Conservation (phyloP, 2,113 vertebrate genomes). For the Ascaphus truei region DNA sequence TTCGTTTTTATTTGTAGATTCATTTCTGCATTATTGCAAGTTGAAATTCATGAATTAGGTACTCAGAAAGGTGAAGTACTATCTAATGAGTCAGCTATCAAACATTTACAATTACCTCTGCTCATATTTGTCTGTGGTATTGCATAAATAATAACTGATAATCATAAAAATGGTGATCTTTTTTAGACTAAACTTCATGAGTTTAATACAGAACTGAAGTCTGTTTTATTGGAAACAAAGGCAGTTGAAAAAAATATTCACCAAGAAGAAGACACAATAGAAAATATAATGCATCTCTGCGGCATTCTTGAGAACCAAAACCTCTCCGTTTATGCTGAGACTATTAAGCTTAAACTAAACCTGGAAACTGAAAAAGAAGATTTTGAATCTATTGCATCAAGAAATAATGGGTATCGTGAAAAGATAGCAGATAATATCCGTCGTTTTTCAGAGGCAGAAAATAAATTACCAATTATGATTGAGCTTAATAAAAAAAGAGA, state of each 20-base stretch:
- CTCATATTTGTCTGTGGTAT: too few relatives aligned
- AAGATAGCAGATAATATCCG: constrained; percentile 60
- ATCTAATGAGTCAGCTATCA: too few relatives aligned
- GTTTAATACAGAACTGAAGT: constrained; percentile 56
- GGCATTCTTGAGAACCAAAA: constrained; percentile 55
- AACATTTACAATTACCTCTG: too few relatives aligned
- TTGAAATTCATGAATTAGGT: too few relatives aligned
- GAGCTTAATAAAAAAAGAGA: constrained; percentile 56
- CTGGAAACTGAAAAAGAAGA: constrained; percentile 54
- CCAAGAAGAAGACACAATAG: constrained; percentile 55
- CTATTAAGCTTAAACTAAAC: constrained; percentile 52
- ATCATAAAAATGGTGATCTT: constrained; percentile 34
- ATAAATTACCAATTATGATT: constrained; percentile 56
- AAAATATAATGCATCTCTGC: constrained; percentile 47
- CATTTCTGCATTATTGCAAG: too few relatives aligned
- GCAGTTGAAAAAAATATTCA: constrained; percentile 53
- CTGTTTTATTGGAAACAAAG: constrained; percentile 52
- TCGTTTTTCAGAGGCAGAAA: constrained; percentile 48
- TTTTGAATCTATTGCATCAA: constrained; percentile 46
- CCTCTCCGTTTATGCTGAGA: constrained; percentile 52
- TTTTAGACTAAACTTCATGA: constrained; percentile 59
- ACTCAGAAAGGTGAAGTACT: too few relatives aligned
- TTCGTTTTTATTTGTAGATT: too few relatives aligned
- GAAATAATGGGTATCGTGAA: constrained; percentile 58
- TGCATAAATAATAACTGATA: not conserved